A percentile compares a stretch with the other conserved stretches of the same genome.
Evolutionary conservation across 2,797 vertebrate genomes (phyloP).

Genomic region (Pseudomugil gertrudae): DNA sequence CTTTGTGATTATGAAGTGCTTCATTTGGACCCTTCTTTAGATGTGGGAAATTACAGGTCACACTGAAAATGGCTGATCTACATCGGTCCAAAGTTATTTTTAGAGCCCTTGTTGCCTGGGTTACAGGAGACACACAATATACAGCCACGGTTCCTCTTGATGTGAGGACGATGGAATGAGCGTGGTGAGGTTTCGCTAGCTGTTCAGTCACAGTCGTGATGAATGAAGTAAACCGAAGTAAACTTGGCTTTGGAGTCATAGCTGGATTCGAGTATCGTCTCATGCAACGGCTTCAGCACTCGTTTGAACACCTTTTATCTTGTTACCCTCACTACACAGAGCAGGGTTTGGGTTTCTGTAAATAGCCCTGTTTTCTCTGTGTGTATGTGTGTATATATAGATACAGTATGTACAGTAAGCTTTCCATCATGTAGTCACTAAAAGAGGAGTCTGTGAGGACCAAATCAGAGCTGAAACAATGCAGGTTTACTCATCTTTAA

Average conservation of each 20-base stretch:
- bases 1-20: conserved; percentile 40
- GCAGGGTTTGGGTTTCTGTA: not conserved
- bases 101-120: conserved; percentile 84
- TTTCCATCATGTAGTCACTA: not conserved
- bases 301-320: conserved; percentile 20
- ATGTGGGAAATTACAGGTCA: conserved; percentile 75
- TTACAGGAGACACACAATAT: conserved; percentile 79
- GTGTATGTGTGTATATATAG: too few species aligned
- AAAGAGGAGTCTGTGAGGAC: not conserved
- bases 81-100: conserved; percentile 81
- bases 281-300: conserved; percentile 24
- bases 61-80: conserved; percentile 77
- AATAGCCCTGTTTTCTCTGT: too few species aligned
- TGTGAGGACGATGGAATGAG: conserved; percentile 67
- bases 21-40: conserved; percentile 63
- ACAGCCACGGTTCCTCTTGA: conserved; percentile 67
- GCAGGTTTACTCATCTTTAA: not conserved
- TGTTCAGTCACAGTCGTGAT: conserved; percentile 34
- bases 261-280: conserved; percentile 21
- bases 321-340: conserved; percentile 3
- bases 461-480: not conserved
- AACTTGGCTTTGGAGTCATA: conserved; percentile 30
- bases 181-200: conserved; percentile 24
- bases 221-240: conserved; percentile 37
- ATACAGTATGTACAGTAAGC: not conserved